Percentiles rank a stretch among this genome's conserved stretches.
phyloP scores from a whole-genome alignment of 2,797 vertebrate genomes.

The Odontamblyopus rebecca region DNA sequence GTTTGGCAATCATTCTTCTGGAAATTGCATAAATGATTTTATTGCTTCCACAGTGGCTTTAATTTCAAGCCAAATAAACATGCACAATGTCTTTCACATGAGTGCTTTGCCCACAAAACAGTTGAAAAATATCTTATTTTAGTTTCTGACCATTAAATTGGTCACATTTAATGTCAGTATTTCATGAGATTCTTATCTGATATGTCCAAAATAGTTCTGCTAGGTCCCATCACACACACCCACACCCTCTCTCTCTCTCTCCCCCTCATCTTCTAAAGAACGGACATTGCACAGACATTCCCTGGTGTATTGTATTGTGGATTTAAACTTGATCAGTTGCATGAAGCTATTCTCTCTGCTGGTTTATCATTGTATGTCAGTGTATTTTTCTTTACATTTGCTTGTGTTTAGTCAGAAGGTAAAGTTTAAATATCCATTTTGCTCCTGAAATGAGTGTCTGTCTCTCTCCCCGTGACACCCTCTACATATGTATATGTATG shows the following conservation, averaged over 20 bases:
- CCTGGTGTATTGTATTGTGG: constrained; percentile 3
- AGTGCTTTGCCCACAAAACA: constrained; percentile 39
- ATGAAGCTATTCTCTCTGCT: not conserved
- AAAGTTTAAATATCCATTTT: constrained; percentile 76
- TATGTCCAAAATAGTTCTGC: constrained; percentile 42
- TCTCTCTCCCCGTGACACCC: constrained; percentile 60
- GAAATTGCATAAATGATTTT: constrained; percentile 23
- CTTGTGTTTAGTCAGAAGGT: constrained; percentile 75
- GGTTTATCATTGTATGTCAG: constrained; percentile 26
- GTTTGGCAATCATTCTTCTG: constrained; percentile 18
- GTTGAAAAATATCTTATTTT: constrained; percentile 48
- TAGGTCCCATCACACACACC: constrained; percentile 18
- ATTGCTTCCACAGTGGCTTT: constrained; percentile 31
- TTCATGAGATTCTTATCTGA: constrained; percentile 36
- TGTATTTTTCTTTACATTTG: constrained; percentile 31
- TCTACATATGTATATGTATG: constrained; percentile 57
- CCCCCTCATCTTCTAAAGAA: constrained; percentile 9
- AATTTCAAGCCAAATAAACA: constrained; percentile 42
- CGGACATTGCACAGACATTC: constrained; percentile 9
- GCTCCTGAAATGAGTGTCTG: constrained; percentile 67
- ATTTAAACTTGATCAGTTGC: constrained; percentile 14
- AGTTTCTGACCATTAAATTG: constrained; percentile 46
- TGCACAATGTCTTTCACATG: constrained; percentile 32
- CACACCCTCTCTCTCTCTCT: not conserved
- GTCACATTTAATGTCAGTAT: constrained; percentile 29